Conservation (phyloP, 1,140 invertebrate genomes). For the Hylaeus volcanicus region DNA sequence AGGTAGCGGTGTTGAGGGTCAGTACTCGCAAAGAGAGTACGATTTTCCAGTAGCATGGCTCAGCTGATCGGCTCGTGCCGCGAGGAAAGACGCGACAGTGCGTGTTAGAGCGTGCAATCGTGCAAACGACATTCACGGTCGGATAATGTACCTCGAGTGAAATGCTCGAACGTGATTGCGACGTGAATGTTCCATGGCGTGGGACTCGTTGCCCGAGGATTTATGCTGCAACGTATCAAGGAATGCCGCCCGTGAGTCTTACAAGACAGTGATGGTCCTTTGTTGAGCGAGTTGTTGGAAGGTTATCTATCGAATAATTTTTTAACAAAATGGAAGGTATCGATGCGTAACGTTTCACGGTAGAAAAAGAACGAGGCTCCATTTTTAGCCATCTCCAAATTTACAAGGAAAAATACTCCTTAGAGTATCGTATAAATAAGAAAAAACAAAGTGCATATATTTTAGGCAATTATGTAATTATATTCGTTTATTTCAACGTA, state of each 20-base stretch:
- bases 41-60: conserved; percentile 21
- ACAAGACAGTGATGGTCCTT: conserved; percentile 7
- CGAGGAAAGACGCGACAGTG: conserved; percentile 33
- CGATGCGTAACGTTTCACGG: neutral
- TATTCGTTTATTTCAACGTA: too few relatives aligned
- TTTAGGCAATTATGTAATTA: too few relatives aligned
- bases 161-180: conserved; percentile 48
- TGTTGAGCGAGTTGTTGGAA: neutral
- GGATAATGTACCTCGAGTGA: conserved; percentile 41
- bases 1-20: neutral
- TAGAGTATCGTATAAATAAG: too few relatives aligned
- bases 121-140: conserved; percentile 46
- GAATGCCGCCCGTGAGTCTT: conserved; percentile 42
- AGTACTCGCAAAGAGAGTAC: neutral
- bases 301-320: neutral
- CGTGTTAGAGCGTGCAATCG: conserved; percentile 22
- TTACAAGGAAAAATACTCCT: too few relatives aligned
- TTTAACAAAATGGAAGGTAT: neutral
- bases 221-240: conserved; percentile 20
- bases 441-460: too few relatives aligned
- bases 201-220: conserved; percentile 44
- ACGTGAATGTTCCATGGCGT: conserved; percentile 51
- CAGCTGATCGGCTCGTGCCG: conserved; percentile 40
- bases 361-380: neutral
- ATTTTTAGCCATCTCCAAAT: neutral